Percentiles rank a stretch among this genome's conserved stretches.
phyloP scores from a whole-genome alignment of 1,140 invertebrate species.

The Wiebesia pumilae region DNA sequence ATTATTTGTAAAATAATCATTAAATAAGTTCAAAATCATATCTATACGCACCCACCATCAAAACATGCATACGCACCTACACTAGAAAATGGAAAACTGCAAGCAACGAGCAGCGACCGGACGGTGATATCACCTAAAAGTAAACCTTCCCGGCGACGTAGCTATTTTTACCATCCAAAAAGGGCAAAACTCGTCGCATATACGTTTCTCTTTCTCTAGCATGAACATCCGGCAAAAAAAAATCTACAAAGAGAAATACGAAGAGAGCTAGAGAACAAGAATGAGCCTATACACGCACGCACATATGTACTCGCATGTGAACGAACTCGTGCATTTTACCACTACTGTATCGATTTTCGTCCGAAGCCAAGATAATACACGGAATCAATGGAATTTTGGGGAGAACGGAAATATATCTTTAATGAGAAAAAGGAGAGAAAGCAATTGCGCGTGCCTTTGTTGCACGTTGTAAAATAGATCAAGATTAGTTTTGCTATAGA shows the following conservation, averaged over 20 bases:
- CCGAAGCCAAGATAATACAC: constrained; percentile 20
- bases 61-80: neutral
- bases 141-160: constrained; percentile 37
- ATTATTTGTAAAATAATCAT: too few relatives aligned
- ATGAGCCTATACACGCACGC: neutral
- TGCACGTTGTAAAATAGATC: neutral
- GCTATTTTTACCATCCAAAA: constrained; percentile 50
- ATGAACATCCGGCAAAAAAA: constrained; percentile 1
- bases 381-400: neutral
- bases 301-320: neutral
- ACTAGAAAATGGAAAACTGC: constrained; percentile 20
- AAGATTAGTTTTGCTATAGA: neutral
- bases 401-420: neutral
- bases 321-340: constrained; percentile 26
- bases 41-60: too few relatives aligned
- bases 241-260: neutral
- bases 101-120: constrained; percentile 16
- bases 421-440: neutral
- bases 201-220: neutral
- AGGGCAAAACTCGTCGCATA: constrained; percentile 27
- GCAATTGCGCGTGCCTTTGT: too few relatives aligned
- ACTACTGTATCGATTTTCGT: constrained; percentile 42
- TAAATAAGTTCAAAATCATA: too few relatives aligned
- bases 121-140: constrained; percentile 8
- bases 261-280: neutral